These are phyloP conservation scores for Theristus sp. DNA, from an alignment of 2,888 invertebrate genomes.

Conservation along the genomic window DNA sequence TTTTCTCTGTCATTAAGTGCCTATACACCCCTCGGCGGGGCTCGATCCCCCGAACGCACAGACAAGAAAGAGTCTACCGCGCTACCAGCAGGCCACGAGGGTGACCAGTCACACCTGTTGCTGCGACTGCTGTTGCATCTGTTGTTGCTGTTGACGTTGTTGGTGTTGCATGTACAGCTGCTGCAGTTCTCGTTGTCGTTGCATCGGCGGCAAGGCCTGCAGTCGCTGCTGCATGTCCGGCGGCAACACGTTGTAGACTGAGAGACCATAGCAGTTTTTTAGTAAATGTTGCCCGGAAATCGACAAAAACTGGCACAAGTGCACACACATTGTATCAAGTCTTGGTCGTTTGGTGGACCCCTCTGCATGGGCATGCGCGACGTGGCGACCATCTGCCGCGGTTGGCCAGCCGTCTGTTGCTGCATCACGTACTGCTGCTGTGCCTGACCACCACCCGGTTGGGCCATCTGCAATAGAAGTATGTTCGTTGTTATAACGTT, in stretches of 20 bases:
- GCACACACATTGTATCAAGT: neutral
- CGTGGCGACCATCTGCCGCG: neutral
- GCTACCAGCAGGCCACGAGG: no score
- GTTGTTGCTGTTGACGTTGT: neutral
- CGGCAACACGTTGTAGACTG: neutral
- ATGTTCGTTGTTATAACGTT: neutral
- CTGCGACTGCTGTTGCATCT: no score
- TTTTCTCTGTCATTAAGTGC: no score
- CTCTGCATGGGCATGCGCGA: neutral
- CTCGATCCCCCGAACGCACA: no score
- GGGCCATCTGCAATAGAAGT: neutral
- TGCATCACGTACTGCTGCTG: neutral
- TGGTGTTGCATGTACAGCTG: neutral
- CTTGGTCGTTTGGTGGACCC: neutral
- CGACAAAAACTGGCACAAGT: neutral
- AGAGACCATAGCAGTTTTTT: neutral
- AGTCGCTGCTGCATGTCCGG: neutral
- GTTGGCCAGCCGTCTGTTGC: neutral
- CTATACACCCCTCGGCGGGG: no score
- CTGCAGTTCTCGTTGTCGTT: neutral
- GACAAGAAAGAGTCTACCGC: no score
- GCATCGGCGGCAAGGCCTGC: neutral
- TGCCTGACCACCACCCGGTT: neutral
- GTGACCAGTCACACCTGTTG: no score
- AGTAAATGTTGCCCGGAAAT: no score